A percentile compares a stretch with the other conserved stretches of the same genome.
Conservation (phyloP, 2,113 vertebrate genomes). For the Protomyctophum bolini region DNA sequence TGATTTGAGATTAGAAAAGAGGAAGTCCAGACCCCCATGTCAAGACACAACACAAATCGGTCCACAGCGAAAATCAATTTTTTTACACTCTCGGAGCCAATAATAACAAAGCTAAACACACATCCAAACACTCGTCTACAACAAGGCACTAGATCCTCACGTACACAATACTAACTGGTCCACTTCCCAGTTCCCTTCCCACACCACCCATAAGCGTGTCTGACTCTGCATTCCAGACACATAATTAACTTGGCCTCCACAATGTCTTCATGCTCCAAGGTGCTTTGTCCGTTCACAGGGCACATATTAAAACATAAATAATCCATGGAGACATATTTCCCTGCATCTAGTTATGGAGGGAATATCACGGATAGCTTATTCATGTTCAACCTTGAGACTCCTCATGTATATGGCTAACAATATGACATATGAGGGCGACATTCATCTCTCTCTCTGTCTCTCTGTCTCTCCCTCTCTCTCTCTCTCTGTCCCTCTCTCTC, state of each 20-base stretch:
- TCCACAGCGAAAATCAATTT: constrained; percentile 12
- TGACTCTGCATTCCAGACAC: constrained; percentile 44
- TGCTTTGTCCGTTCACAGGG: constrained; percentile 71
- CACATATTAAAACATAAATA: constrained; percentile 81
- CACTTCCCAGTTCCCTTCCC: constrained; percentile 19
- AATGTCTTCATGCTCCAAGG: constrained; percentile 59
- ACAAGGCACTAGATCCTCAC: constrained; percentile 4
- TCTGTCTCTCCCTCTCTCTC: constrained; percentile 10
- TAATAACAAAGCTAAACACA: constrained; percentile 50
- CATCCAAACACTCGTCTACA: constrained; percentile 17
- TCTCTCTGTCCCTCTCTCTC: constrained; percentile 4
- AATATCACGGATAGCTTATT: constrained; percentile 77
- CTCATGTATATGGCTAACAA: constrained; percentile 69
- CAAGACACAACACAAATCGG: constrained; percentile 36
- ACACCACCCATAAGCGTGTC: no score
- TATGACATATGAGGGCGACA: constrained; percentile 75
- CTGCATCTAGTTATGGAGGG: constrained; percentile 68
- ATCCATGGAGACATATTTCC: constrained; percentile 74
- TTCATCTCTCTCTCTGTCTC: constrained; percentile 48
- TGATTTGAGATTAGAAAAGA: constrained; percentile 34
- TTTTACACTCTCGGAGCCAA: constrained; percentile 15
- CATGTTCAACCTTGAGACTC: constrained; percentile 82
- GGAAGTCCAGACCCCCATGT: constrained; percentile 40
- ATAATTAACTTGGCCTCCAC: constrained; percentile 57
- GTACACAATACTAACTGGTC: constrained; percentile 26